phyloP scores from a whole-genome alignment of 2,888 invertebrate genomes.

The Suillia variegata region DNA sequence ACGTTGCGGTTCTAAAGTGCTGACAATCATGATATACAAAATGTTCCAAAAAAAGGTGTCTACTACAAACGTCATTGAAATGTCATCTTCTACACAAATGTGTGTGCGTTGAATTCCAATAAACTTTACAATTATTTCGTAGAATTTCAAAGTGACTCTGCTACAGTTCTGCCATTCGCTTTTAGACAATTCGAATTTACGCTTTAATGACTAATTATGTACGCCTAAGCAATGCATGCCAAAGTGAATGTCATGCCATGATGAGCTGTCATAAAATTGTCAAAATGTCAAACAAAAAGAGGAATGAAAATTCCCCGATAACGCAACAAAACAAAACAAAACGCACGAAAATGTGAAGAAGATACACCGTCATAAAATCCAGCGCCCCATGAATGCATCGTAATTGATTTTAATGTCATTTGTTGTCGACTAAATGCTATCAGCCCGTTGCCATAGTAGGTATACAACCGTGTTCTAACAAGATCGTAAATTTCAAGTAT shows the following conservation, averaged over 20 bases:
- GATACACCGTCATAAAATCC: neutral
- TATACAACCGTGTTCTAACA: no score
- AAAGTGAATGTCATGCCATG: constrained; percentile 45
- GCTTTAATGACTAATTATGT: constrained; percentile 56
- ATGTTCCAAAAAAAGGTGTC: no score
- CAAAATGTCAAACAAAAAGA: constrained; percentile 32
- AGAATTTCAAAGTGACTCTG: no score
- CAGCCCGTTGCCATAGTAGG: no score
- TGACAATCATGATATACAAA: no score
- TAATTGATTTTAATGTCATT: constrained; percentile 51
- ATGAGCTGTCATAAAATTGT: constrained; percentile 55
- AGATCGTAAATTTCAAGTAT: constrained; percentile 46
- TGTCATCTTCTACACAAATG: no score
- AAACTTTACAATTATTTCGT: no score
- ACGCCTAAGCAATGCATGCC: constrained; percentile 31
- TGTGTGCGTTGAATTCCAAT: no score
- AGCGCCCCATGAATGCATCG: constrained; percentile 23
- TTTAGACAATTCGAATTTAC: constrained; percentile 35
- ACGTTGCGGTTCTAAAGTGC: no score
- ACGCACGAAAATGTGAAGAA: neutral
- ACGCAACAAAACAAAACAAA: neutral
- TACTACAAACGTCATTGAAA: no score
- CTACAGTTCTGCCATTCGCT: neutral
- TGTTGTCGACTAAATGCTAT: no score
- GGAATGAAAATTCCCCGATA: no score